Base-by-base conservation (phyloP, 1,140 invertebrate species). In the Dinoponera quadriceps region DNA sequence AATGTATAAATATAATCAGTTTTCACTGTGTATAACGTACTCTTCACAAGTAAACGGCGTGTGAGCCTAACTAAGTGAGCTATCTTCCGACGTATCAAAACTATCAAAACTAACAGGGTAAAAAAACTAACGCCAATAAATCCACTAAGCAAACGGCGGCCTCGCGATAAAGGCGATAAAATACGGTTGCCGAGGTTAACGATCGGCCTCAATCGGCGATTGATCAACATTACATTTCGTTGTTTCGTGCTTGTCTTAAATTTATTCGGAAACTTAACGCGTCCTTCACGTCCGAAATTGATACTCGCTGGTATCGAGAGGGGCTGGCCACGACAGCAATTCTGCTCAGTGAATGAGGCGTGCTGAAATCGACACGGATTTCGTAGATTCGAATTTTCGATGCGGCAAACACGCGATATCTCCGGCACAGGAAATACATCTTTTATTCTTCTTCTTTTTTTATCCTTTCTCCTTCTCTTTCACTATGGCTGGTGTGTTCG, bases 301-400 rank as follows among this genome's bases (percentile, higher is more conserved):
- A 29, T 68, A 55, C 22, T 69, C 51, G 38, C 22, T 7, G n/a
- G 44, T 55, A 78, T 55, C 63, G 49, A 75, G 27, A 22, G 63
- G 75, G 63, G 75, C 75, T 78, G 75, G 75, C 63, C 63, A 68
- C 54, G 20, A 77, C 22, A 20, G 66, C 60, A 77, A 27, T 51
- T n/a, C 60, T 20, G 27, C 20, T 57, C 27, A 60, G 38, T 55
- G 49, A 78, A 25, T 68, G 48, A 54, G 29, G 62, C 74, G 48
- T 66, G 38, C 66, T 20, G 22, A 44, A 44, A 74, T 48, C 44
- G 48, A 55, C 38, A 27, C 33, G 25, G 44, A 49, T 49, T 7
- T 7, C 29, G 44, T 49, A 25, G 48, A 65, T n/a, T 20, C 20
- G n/a, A 63, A 7, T 33, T 16, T 14, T 16, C 13, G 4, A 66